Evolutionary conservation across 1,140 invertebrate species (phyloP).

Genomic region (Drosophila mojavensis): DNA sequence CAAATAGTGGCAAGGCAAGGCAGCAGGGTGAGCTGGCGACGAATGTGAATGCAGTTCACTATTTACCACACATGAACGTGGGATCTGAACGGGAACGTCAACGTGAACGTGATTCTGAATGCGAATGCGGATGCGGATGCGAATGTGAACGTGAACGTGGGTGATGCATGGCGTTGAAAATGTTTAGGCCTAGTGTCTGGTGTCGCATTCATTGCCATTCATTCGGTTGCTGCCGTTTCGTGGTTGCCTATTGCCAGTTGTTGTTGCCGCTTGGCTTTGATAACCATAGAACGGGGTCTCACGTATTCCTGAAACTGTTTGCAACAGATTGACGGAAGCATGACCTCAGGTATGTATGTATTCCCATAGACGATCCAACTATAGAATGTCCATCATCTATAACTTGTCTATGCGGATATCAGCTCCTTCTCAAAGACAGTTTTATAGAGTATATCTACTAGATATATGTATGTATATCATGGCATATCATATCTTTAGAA

Average conservation of each 20-base stretch:
- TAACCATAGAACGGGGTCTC: background rate
- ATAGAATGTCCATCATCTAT: background rate
- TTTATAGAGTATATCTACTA: too few relatives aligned
- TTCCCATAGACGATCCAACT: too few relatives aligned
- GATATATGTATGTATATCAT: too few relatives aligned
- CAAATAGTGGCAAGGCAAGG: background rate
- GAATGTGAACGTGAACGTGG: constrained; percentile 33
- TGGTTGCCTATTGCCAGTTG: constrained; percentile 51
- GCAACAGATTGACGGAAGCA: too few relatives aligned
- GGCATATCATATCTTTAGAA: too few relatives aligned
- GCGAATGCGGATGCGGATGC: too few relatives aligned
- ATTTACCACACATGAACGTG: constrained; percentile 68
- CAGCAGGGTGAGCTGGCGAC: background rate
- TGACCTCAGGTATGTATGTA: too few relatives aligned
- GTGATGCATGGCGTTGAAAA: constrained; percentile 77
- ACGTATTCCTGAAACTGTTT: background rate
- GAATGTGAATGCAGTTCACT: constrained; percentile 57
- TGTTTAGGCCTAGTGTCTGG: constrained; percentile 65
- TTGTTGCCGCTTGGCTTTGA: constrained; percentile 1
- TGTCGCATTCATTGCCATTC: constrained; percentile 81
- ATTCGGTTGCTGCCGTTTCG: constrained; percentile 73
- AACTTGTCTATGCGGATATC: background rate
- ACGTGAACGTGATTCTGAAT: constrained; percentile 2
- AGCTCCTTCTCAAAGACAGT: background rate
- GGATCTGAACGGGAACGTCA: constrained; percentile 35